Conservation (phyloP, 1,140 invertebrate species). For the Heliconius congener region DNA sequence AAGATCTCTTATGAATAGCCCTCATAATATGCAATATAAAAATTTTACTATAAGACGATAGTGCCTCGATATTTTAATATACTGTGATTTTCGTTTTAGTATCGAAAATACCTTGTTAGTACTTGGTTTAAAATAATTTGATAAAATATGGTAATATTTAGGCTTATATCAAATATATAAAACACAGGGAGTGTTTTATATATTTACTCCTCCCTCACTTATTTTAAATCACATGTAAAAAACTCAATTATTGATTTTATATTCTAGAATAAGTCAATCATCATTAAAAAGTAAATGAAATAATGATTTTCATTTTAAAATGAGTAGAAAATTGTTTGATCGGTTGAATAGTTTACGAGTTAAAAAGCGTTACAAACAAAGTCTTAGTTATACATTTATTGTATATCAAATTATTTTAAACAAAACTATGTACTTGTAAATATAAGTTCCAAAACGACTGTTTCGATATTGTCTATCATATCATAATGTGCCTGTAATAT, state of each 20-base stretch:
- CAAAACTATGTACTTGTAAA: conserved; percentile 40
- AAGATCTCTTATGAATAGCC: conserved; percentile 42
- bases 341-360: too few species aligned
- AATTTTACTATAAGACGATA: conserved; percentile 27
- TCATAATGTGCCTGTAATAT: conserved; percentile 17
- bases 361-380: too few species aligned
- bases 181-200: too few species aligned
- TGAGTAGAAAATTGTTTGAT: too few species aligned
- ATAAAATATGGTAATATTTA: neutral
- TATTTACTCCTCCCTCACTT: too few species aligned
- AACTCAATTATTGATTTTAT: neutral
- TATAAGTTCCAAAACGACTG: conserved; percentile 52
- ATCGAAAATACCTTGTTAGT: conserved; percentile 45
- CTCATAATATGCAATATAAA: conserved; percentile 24
- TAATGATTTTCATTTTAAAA: too few species aligned
- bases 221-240: neutral
- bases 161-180: too few species aligned
- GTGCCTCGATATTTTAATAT: conserved; percentile 32
- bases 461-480: conserved; percentile 43
- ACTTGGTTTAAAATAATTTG: conserved; percentile 43
- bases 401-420: conserved; percentile 44
- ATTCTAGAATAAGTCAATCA: too few species aligned
- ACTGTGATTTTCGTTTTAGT: conserved; percentile 71
- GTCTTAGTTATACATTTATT: neutral
- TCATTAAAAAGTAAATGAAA: too few species aligned